Conservation (phyloP, 2,888 invertebrate genomes). For the Limulus polyphemus region DNA sequence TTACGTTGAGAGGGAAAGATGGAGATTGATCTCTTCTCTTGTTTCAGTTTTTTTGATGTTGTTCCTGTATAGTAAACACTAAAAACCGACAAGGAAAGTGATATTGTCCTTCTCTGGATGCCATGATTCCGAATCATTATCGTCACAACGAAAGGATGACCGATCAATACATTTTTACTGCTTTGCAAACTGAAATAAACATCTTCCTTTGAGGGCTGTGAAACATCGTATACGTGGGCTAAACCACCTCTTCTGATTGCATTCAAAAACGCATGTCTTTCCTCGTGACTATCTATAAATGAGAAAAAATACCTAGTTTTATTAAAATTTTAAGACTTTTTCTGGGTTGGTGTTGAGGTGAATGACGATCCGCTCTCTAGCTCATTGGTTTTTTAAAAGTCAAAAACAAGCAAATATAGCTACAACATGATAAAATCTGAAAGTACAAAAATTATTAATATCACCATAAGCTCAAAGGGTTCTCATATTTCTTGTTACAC, state of each 20-base stretch:
- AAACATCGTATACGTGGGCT: slow-evolving; percentile 28
- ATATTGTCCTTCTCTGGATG: slow-evolving; percentile 46
- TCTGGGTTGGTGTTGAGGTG: too few species aligned
- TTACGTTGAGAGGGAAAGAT: slow-evolving; percentile 49
- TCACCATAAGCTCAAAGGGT: too few species aligned
- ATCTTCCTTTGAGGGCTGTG: slow-evolving; percentile 35
- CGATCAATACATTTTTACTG: slow-evolving; percentile 51
- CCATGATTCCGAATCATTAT: slow-evolving; percentile 56
- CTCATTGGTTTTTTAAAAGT: too few species aligned
- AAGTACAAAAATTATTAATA: too few species aligned
- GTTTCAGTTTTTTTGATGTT: slow-evolving; percentile 54
- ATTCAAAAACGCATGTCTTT: slow-evolving; percentile 58
- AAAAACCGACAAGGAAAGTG: slow-evolving; percentile 49
- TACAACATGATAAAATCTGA: too few species aligned
- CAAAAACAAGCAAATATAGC: too few species aligned
- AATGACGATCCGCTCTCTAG: too few species aligned
- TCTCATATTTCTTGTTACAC: too few species aligned
- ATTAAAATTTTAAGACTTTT: not conserved
- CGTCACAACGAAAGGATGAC: slow-evolving; percentile 52
- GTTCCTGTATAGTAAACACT: slow-evolving; percentile 68
- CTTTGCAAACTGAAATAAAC: slow-evolving; percentile 46
- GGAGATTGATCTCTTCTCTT: slow-evolving; percentile 50
- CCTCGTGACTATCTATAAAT: slow-evolving; percentile 49
- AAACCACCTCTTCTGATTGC: slow-evolving; percentile 47
- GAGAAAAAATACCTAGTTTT: not conserved